Base-by-base conservation (phyloP, 2,797 vertebrate genomes). In the Catharus ustulatus region DNA sequence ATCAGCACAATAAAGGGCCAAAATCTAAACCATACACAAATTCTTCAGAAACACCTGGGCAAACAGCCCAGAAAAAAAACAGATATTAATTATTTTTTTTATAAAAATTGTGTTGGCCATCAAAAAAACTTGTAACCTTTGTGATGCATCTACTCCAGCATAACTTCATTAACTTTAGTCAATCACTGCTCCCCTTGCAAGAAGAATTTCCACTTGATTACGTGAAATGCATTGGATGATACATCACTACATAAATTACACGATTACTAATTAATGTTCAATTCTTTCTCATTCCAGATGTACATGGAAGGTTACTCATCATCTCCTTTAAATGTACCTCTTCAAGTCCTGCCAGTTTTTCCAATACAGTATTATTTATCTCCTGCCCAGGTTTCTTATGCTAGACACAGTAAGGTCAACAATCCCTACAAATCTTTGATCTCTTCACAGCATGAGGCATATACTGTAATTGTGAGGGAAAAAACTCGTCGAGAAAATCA, bases 161-260 rank as follows among this genome's bases (percentile, higher is more conserved):
- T n/a, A 62, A 87, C 43, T 24, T 43, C 22, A 59, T 45, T 40
- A 55, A 48, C 34, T 77, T 63, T 49, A 64, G 85, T 7, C 48
- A 61, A 54, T 66, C 11, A 24, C 24, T 24, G 7, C 5, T 4
- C 9, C 12, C 3, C 29, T 59, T 0, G 0, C 9, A 40, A 42
- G 13, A 74, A 43, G 23, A 40, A 40, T n/a, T 42, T 67, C 52
- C 23, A 80, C 21, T 9, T 83, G 58, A 5, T n/a, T 34, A n/a
- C 1, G 3, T 43, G 15, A 88, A 77, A 64, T 43, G 30, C 34
- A 32, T 4, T 43, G 34, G 17, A 48, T 71, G 62, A 36, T 27
- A 38, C 29, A 57, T 42, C 63, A 36, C 38, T 55, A 55, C 32
- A 40, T 66, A 27, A 26, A 57, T 46, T 61, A 54, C 7, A 49